Percentiles rank a stretch among this genome's conserved stretches.
Evolutionary conservation across 2,888 invertebrate species (phyloP).

Genomic region (Mimachlamys varia): DNA sequence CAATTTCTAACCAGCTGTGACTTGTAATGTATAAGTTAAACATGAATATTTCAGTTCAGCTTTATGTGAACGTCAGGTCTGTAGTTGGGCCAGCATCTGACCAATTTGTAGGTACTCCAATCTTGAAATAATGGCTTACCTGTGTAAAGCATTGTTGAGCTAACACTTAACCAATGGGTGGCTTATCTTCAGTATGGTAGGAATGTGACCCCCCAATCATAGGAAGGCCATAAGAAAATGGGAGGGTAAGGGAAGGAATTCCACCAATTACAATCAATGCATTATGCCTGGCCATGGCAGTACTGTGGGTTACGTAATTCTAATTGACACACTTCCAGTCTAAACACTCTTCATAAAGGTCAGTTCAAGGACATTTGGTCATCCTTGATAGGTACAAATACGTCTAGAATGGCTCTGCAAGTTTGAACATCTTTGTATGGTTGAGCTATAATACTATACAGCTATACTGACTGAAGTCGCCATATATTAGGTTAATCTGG

Average conservation of each 20-base stretch:
- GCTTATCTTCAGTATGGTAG: background rate
- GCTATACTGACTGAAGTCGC: background rate
- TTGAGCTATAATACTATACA: background rate
- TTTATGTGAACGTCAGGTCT: background rate
- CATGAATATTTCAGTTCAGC: background rate
- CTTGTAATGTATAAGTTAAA: too few species aligned
- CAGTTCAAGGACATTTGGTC: background rate
- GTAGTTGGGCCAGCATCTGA: background rate
- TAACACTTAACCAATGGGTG: background rate
- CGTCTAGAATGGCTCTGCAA: background rate
- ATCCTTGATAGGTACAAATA: background rate
- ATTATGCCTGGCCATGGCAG: background rate
- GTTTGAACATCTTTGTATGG: background rate
- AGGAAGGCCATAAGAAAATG: background rate
- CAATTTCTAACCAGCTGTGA: too few species aligned
- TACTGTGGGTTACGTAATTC: background rate
- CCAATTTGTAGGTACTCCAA: background rate
- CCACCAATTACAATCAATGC: background rate
- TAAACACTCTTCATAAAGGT: background rate
- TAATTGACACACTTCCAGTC: background rate
- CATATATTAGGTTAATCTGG: background rate
- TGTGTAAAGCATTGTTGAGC: background rate
- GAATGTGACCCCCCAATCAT: slow-evolving; percentile 23
- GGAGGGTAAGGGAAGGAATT: background rate
- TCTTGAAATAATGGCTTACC: background rate